Base-by-base conservation (phyloP, 2,113 vertebrate species). In the Fulmarus glacialis region DNA sequence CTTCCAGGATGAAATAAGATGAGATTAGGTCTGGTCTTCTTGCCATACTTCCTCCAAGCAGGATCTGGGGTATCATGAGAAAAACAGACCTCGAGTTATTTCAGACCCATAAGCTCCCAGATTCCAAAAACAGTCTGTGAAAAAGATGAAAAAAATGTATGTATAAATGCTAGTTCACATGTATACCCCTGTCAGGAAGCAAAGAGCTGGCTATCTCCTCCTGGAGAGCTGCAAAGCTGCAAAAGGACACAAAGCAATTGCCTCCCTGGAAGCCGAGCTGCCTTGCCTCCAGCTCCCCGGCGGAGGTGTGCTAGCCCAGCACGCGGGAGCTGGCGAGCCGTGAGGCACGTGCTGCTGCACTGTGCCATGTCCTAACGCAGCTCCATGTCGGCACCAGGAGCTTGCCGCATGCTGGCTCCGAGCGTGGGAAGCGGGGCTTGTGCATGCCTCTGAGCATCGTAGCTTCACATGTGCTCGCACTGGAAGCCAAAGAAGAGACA, bases 291-390 rank as follows among this genome's bases (percentile, higher is more conserved):
- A 29, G 53, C 53, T 64, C 3, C 15, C 10, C 1, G 0, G 5
- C 0, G 1, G n/a, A 66, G 48, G 3, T 38, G 60, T 38, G 66
- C 62, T 55, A 67, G 48, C 45, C 70, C 52, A 8, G 23, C 0
- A 1, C 24, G 43, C 6, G 5, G n/a, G 40, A 52, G 50, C 50
- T 24, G 40, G 6, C 0, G 7, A 42, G 67, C 2, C 4, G 4
- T 26, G 29, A 29, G 56, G 34, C 22, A 4, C 4, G 2, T 6
- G 2, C 11, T 60, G 43, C 83, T 55, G 16, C 8, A 7, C 42
- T 2, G 1, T 34, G 60, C 52, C 75, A 0, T 11, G 23, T 58
- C 50, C 58, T 12, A 2, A 23, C 0, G 0, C 14, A 47, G 72
- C 40, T 60, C 77, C 38, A 3, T 0, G 5, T 9, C 74, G 6